Evolutionary conservation across 2,888 invertebrate genomes (phyloP), one percentile per base, ranked within the genome.

Genomic region (Ceraclea dissimilis): DNA sequence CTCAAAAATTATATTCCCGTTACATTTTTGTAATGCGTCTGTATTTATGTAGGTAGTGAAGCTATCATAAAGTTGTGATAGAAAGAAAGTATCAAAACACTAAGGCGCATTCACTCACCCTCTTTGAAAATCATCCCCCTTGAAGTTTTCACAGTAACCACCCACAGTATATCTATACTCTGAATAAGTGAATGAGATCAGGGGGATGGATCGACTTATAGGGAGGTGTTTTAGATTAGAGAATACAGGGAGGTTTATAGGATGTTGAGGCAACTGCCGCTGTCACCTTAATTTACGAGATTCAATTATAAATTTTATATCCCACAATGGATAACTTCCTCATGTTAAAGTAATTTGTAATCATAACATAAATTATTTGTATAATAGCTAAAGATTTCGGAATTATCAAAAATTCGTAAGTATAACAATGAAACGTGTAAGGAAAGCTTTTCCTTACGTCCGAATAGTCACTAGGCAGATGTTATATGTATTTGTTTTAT

Each of bases 211-310:
- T 5, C 39, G n/a, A 39, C 39, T 39, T 13, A n/a, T 13, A 19
- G 46, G 20, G 46, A 19, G 46, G 20, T 16, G 26, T 26, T 26
- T 26, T 26, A 26, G 10, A 26, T 10, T 26, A 26, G 26, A 26
- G 43, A 5, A 43, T 2, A 18, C 13, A 5, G 46, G 46, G 46
- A 13, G 6, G 46, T 39, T 26, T 26, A 10, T 10, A 18, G 44
- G 31, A 46, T 20, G 58, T 46, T 49, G 58, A 58, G 58, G 58
- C 58, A 76, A 78, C 75, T 78, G 78, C 74, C 75, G 75, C 71
- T 77, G 77, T 78, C 77, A 77, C 76, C 74, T 77, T 76, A 77
- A 78, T 78, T 77, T 78, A 78, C 76, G 75, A 69, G 72, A 71
- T 71, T 72, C 76, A 77, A 78, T 78, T 77, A 77, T 75, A 75